A percentile compares a stretch with the other conserved stretches of the same genome.
Conservation (phyloP, 2,888 invertebrate genomes). For the Eupeodes luniger region DNA sequence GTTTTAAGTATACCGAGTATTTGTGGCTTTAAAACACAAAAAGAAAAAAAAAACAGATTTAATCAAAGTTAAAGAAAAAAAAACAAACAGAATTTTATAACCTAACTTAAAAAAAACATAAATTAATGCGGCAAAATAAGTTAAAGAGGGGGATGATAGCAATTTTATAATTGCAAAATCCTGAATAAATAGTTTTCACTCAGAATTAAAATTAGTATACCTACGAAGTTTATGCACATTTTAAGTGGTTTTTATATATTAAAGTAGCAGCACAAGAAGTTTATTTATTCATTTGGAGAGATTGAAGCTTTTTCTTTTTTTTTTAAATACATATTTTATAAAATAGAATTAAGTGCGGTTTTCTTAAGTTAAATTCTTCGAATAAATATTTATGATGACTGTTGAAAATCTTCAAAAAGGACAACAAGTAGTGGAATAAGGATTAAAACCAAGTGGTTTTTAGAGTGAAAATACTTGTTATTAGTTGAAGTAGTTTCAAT, state of each 20-base stretch:
- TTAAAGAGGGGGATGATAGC: background rate
- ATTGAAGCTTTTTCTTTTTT: background rate
- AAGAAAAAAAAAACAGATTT: background rate
- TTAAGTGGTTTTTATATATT: constrained; percentile 23
- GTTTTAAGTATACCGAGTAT: background rate
- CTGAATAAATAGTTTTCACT: constrained; percentile 8
- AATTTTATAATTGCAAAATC: constrained; percentile 25
- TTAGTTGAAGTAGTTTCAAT: background rate
- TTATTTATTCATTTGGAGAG: background rate
- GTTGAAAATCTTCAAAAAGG: background rate
- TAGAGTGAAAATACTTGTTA: background rate
- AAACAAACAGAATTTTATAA: background rate
- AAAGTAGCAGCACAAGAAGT: too few species aligned
- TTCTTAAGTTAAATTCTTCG: constrained; percentile 23
- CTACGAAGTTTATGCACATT: constrained; percentile 30
- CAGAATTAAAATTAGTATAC: constrained; percentile 1
- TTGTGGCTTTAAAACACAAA: background rate
- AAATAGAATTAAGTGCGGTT: constrained; percentile 3
- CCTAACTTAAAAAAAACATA: background rate
- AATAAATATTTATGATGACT: constrained; percentile 20
- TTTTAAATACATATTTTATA: background rate
- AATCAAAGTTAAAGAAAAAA: too few species aligned
- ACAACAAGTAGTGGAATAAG: background rate
- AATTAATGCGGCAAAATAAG: constrained; percentile 12
- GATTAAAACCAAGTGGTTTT: background rate